Evolutionary conservation across 2,113 vertebrate genomes (phyloP).

Genomic region (Pimephales promelas): DNA sequence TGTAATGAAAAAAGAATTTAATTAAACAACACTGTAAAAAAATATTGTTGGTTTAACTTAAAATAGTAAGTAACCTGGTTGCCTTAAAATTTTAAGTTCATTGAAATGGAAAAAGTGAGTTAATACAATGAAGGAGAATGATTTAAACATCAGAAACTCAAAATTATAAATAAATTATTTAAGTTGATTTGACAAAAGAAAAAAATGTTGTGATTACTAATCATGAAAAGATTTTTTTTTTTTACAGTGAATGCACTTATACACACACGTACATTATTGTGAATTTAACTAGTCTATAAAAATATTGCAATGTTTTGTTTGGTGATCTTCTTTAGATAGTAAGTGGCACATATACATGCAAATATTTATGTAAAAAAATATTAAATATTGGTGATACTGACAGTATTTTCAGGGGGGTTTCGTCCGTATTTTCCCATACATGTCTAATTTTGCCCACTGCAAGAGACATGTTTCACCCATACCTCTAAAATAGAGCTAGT

Average conservation of each 20-base stretch:
- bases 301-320: not conserved
- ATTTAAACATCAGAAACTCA: no score
- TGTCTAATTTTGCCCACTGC: not conserved
- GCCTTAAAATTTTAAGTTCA: no score
- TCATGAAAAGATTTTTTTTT: no score
- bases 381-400: not conserved
- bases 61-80: no score
- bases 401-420: slow-evolving; percentile 9
- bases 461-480: slow-evolving; percentile 34
- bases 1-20: not conserved
- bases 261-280: not conserved
- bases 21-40: no score
- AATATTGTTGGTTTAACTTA: no score
- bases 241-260: not conserved
- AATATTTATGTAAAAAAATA: not conserved
- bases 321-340: not conserved
- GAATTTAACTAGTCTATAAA: not conserved
- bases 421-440: slow-evolving; percentile 17
- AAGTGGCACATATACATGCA: not conserved
- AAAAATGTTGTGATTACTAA: no score
- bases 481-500: slow-evolving; percentile 40
- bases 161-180: no score
- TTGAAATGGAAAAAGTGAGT: no score
- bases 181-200: no score
- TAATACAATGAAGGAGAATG: no score